Evolutionary conservation across 2,113 vertebrate genomes (phyloP).

Genomic region (Cardinalis cardinalis): DNA sequence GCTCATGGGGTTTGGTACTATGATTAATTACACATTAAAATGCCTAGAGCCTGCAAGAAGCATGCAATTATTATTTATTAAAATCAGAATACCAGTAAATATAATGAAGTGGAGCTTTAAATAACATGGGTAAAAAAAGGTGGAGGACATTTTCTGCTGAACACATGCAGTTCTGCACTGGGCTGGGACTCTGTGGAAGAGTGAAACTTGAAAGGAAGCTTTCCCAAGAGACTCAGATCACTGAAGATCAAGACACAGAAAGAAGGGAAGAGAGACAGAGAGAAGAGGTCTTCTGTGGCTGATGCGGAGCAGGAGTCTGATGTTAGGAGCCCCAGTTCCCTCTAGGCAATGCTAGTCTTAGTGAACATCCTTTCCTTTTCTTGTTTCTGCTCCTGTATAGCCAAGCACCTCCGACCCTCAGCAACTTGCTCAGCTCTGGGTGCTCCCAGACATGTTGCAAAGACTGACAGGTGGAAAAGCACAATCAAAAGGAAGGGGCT

Average conservation of each 20-base stretch:
- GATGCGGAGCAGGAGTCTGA: not conserved
- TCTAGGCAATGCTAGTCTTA: not conserved
- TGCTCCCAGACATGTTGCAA: not conserved
- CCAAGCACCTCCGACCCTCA: not conserved
- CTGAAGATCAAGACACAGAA: not conserved
- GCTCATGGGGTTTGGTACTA: constrained; percentile 34
- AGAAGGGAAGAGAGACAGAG: not conserved
- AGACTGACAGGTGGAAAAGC: not conserved
- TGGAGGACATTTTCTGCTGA: constrained; percentile 13
- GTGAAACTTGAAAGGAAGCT: not conserved
- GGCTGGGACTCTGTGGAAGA: not conserved
- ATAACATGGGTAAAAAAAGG: not conserved
- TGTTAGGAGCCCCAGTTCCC: not conserved
- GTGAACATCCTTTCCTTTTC: not conserved
- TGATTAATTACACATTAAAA: constrained; percentile 49
- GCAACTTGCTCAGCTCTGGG: not conserved
- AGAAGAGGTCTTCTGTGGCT: not conserved
- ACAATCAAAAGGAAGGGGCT: not conserved
- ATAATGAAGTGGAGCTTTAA: constrained; percentile 43
- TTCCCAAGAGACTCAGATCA: not conserved
- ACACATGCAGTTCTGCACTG: not conserved
- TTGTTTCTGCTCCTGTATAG: not conserved
- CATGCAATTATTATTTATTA: constrained; percentile 43
- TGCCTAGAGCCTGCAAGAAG: constrained; percentile 27
- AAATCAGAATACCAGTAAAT: constrained; percentile 43